Evolutionary conservation across 2,113 vertebrate species (phyloP), one percentile per base, ranked within the genome.

Genomic region (Poecilia latipinna): DNA sequence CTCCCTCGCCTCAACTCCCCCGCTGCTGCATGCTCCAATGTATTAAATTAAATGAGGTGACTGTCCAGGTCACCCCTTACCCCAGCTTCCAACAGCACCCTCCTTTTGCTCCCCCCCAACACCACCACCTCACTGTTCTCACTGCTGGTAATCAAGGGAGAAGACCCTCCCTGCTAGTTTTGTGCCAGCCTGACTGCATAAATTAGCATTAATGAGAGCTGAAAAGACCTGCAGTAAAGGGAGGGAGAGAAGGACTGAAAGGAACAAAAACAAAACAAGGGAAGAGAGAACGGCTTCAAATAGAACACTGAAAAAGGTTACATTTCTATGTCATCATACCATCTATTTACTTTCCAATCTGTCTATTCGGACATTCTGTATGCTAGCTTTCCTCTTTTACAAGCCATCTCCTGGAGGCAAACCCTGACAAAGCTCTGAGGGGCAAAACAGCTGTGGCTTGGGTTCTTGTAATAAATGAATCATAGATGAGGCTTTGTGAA

Each of bases 21-120:
- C 75, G 84, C 94, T 91, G 92, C 82, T 90, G 93, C 89, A 93
- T 92, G 94, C 89, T 94, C 91, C 93, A 93, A 95, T 95, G 94
- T 96, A 96, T 98, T 96, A 96, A 96, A 97, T 96, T 96, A 96
- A 97, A 97, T 95, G 95, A 97, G 96, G 95, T 96, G 96, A 96
- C 96, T 96, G 95, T 95, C 93, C 94, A 79, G 94, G 95, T 94
- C 94, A 93, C 94, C 94, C 96, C 95, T 93, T 89, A 32, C 93
- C 93, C 95, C 93, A 90, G 89, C 72, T 66, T 90, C 91, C 92
- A 86, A 26, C 70, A 65, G 62, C 64, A 37, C 10, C 10, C 35
- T 11, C 35, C 35, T 37, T 37, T 37, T 37, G 89, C 91, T 80
- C 31, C 35, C 31, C 35, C 54, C 73, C 48, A 79, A 75, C 69